phyloP scores from a whole-genome alignment of 2,888 invertebrate species.

The Brenthis daphne region DNA sequence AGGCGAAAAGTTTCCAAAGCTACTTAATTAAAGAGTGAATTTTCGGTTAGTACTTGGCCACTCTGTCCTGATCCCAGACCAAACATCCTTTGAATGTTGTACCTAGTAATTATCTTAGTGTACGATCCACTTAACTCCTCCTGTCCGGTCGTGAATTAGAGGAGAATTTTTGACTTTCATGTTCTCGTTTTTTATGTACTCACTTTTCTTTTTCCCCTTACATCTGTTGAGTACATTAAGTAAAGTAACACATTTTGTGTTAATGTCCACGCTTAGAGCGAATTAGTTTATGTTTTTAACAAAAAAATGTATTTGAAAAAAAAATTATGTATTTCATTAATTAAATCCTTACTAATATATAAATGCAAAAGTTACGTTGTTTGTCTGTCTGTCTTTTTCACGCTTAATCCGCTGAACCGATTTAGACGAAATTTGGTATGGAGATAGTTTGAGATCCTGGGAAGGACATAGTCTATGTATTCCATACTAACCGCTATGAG shows the following conservation, averaged over 20 bases:
- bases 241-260: background rate
- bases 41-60: constrained; percentile 41
- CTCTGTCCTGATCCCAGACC: constrained; percentile 9
- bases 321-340: too few species aligned
- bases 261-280: background rate
- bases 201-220: background rate
- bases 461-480: too few species aligned
- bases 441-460: too few species aligned
- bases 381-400: too few species aligned
- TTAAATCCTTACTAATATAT: too few species aligned
- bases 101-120: constrained; percentile 31
- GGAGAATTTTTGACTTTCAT: constrained; percentile 17
- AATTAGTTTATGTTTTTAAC: too few species aligned
- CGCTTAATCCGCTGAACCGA: too few species aligned
- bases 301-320: too few species aligned
- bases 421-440: too few species aligned
- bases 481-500: too few species aligned
- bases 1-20: constrained; percentile 35
- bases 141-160: constrained; percentile 14
- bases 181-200: constrained; percentile 11
- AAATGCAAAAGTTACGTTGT: too few species aligned
- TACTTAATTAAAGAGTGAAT: constrained; percentile 65
- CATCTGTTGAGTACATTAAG: background rate
- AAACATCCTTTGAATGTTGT: constrained; percentile 27
- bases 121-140: constrained; percentile 21